These are phyloP conservation scores for Pteropus rufus DNA, from an alignment of 2,797 vertebrate genomes.

Conservation along the genomic window DNA sequence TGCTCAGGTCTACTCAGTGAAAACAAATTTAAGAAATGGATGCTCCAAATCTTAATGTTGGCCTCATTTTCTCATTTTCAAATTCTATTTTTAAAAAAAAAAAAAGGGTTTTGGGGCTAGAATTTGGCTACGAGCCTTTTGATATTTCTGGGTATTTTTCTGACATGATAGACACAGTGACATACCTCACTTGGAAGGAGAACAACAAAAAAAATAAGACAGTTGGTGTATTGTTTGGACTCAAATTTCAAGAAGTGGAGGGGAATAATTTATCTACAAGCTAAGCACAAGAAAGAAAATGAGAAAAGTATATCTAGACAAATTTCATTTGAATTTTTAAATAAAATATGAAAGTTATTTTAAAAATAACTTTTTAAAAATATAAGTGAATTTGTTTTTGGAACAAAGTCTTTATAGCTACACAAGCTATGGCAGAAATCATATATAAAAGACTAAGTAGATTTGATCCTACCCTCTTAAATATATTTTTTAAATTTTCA, in stretches of 20 bases:
- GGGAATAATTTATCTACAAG: conserved; percentile 13
- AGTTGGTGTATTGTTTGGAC: neutral
- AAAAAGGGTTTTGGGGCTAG: neutral
- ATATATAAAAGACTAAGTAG: neutral
- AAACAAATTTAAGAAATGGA: neutral
- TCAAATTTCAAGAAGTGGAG: neutral
- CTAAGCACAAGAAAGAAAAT: neutral
- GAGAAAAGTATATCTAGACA: neutral
- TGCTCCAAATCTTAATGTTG: neutral
- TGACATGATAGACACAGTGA: neutral
- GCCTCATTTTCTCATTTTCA: neutral
- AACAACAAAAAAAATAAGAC: neutral
- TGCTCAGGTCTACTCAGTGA: neutral
- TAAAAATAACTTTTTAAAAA: neutral
- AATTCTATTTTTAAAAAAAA: neutral
- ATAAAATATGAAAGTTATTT: neutral
- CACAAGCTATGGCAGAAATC: neutral
- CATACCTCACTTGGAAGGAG: neutral
- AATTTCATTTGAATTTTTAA: neutral
- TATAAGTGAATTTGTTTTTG: neutral
- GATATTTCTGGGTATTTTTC: neutral
- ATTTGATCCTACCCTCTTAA: neutral
- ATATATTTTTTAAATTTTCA: neutral
- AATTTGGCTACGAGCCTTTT: neutral
- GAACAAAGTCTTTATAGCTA: neutral